Conservation (phyloP, 2,888 invertebrate genomes). For the Polydrusus cervinus region DNA sequence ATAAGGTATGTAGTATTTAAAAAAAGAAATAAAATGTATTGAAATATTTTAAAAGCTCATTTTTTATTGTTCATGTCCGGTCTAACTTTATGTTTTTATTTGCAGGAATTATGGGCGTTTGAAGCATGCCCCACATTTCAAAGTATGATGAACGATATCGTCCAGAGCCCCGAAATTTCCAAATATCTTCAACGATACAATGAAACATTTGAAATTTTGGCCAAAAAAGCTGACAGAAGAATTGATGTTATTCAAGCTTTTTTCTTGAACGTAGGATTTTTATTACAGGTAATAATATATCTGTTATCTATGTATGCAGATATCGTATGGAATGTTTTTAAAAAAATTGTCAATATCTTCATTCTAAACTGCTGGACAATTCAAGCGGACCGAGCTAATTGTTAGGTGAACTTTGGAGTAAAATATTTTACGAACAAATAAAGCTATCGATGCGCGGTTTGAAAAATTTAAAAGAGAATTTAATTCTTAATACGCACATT, state of each 20-base stretch:
- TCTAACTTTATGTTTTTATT: background rate
- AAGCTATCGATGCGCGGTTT: too few relatives aligned
- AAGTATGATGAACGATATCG: conserved; percentile 10
- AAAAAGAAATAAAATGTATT: background rate
- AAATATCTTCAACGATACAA: conserved; percentile 14
- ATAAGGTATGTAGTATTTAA: conserved; percentile 51
- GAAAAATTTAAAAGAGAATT: too few relatives aligned
- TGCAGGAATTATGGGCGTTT: conserved; percentile 28
- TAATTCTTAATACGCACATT: too few relatives aligned
- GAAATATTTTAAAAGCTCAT: too few relatives aligned
- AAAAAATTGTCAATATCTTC: too few relatives aligned
- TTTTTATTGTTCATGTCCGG: too few relatives aligned
- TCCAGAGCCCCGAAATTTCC: conserved; percentile 5
- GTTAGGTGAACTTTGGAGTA: too few relatives aligned
- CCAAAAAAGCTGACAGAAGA: background rate
- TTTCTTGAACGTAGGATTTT: conserved; percentile 13
- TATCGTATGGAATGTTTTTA: too few relatives aligned
- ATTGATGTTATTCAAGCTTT: conserved; percentile 19
- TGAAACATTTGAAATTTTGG: conserved; percentile 22
- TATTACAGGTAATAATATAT: background rate
- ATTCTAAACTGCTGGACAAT: too few relatives aligned
- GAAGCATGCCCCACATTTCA: background rate
- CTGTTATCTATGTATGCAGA: too few relatives aligned
- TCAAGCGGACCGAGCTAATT: too few relatives aligned
- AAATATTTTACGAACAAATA: too few relatives aligned